phyloP scores from a whole-genome alignment of 1,140 invertebrate genomes.

The Pantala flavescens region DNA sequence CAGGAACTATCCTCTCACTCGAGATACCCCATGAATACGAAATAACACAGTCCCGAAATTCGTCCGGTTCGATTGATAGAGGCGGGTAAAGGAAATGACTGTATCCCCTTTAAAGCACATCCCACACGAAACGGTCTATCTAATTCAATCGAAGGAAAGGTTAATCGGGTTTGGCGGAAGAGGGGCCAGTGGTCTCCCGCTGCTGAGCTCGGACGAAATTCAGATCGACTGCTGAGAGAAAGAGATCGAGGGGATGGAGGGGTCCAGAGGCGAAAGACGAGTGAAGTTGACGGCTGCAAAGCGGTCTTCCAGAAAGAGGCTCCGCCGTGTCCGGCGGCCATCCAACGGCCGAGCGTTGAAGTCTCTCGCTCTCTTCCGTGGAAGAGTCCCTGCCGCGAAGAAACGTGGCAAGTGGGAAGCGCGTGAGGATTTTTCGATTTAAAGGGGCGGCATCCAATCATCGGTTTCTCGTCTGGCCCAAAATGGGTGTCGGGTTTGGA shows the following conservation, averaged over 20 bases:
- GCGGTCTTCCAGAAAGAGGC: too few species aligned
- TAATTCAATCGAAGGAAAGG: neutral
- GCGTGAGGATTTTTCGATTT: constrained; percentile 5
- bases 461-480: neutral
- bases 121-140: neutral
- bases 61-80: neutral
- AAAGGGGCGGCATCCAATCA: constrained; percentile 2
- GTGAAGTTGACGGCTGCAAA: neutral
- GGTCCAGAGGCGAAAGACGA: neutral
- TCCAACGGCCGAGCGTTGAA: neutral
- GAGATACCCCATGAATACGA: too few species aligned
- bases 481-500: neutral
- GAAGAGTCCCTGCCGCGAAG: neutral
- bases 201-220: neutral
- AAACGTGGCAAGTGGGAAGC: neutral
- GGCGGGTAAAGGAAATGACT: neutral
- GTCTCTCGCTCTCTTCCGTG: neutral
- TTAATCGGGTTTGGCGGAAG: neutral
- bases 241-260: neutral
- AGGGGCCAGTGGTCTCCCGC: neutral
- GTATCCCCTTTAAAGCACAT: neutral
- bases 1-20: too few species aligned
- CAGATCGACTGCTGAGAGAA: neutral
- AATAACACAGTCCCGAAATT: too few species aligned
- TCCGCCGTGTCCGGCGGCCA: too few species aligned